Evolutionary conservation across 2,797 vertebrate genomes (phyloP), one percentile per base, ranked within the genome.

Genomic region (Strix occidentalis): DNA sequence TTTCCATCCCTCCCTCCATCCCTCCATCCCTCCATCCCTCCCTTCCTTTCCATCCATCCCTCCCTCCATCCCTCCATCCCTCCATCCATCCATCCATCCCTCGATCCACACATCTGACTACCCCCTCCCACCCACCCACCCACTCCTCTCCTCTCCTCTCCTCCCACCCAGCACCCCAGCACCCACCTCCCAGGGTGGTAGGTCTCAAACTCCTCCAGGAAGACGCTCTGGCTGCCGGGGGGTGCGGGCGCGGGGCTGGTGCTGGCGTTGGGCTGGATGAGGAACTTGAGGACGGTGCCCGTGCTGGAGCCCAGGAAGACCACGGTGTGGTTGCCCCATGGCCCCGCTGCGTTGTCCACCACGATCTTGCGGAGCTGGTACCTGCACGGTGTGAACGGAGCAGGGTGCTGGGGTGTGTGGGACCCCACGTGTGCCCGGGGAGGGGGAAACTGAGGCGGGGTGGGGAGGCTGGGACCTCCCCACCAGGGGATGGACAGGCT

Each of bases 201-300:
- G 69, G 99, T 99, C 96, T 99, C 99, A 78, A 99, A 98, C 91
- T 99, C 99, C 97, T 99, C 99, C 91, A 99, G 98, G 91, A 99
- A 99, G 94, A 99, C 43, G 4, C 98, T 98, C 75, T 97, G 98
- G 81, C 97, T 97, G 1, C 94, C 65, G 0, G 97, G 89, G 53
- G 97, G 96, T 13, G 91, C 58, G 57, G 89, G 97, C 26, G 86
- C 51, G 8, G 98, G 95, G 3, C 97, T 97, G 97, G 98, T 92
- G 93, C 98, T 99, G 96, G 98, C 95, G 4, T 98, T 99, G 91
- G 99, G 98, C 88, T 98, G 97, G 89, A 99, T 98, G 53, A 99
- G 99, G 96, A 99, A 99, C 96, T 99, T 99, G 92, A 99, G 99
- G 90, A 99, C 87, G 5, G 98, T 99, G 89, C 99, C 99, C 1